Evolutionary conservation across 2,888 invertebrate genomes (phyloP).

Genomic region (Lycaena phlaeas): DNA sequence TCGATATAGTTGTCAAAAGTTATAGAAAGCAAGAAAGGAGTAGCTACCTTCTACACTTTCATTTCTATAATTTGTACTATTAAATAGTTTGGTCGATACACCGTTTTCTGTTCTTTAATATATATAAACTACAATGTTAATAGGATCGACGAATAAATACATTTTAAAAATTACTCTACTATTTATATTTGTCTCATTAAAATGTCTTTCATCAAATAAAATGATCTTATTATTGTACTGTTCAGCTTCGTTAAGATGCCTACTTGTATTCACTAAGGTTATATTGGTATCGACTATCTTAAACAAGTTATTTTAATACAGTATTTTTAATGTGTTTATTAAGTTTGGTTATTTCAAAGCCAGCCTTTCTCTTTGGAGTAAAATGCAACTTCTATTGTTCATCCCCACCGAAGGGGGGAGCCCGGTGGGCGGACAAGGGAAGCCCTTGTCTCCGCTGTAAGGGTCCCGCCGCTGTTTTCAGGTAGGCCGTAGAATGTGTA

Average conservation of each 20-base stretch:
- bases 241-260: slow-evolving; percentile 33
- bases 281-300: slow-evolving; percentile 1
- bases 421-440: slow-evolving; percentile 58
- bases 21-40: no score
- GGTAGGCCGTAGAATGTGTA: slow-evolving; percentile 54
- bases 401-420: slow-evolving; percentile 62
- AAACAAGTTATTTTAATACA: not conserved
- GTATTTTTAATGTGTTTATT: not conserved
- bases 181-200: not conserved
- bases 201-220: slow-evolving; percentile 15
- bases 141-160: not conserved
- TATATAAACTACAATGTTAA: slow-evolving; percentile 2
- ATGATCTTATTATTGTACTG: slow-evolving; percentile 57
- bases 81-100: slow-evolving; percentile 8
- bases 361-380: slow-evolving; percentile 10
- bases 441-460: slow-evolving; percentile 56
- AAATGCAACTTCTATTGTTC: slow-evolving; percentile 19
- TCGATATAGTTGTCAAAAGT: no score
- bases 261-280: slow-evolving; percentile 12
- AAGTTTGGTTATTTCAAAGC: slow-evolving; percentile 5
- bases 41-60: slow-evolving; percentile 1
- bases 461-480: slow-evolving; percentile 39
- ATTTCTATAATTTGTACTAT: slow-evolving; percentile 6
- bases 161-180: not conserved
- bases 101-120: slow-evolving; percentile 13